Evolutionary conservation across 2,888 invertebrate species (phyloP).

Genomic region (Agrochola lota): DNA sequence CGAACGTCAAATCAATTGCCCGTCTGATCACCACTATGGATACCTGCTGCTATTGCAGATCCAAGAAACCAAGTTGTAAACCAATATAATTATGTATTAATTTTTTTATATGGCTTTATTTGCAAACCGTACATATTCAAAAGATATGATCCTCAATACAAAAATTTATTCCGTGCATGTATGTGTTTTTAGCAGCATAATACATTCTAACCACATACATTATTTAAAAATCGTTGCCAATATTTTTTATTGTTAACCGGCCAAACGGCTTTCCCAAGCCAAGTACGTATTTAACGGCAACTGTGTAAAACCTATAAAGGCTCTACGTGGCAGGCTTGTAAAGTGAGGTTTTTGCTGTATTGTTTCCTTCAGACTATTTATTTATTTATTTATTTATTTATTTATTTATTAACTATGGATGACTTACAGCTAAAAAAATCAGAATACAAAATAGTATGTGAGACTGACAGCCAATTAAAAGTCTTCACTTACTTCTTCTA

Average conservation of each 20-base stretch:
- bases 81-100: too few relatives aligned
- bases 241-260: conserved; percentile 13
- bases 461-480: too few relatives aligned
- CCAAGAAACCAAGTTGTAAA: not conserved
- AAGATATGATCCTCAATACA: not conserved
- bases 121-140: not conserved
- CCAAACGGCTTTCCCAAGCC: conserved; percentile 31
- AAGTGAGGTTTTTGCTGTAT: conserved; percentile 7
- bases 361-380: conserved; percentile 8
- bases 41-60: too few relatives aligned
- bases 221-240: conserved; percentile 18
- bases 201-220: conserved; percentile 15
- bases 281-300: conserved; percentile 31
- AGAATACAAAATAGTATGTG: too few relatives aligned
- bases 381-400: too few relatives aligned
- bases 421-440: too few relatives aligned
- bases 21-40: too few relatives aligned
- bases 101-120: not conserved
- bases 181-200: not conserved
- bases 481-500: too few relatives aligned
- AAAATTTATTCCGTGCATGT: not conserved
- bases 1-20: too few relatives aligned
- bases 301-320: conserved; percentile 40
- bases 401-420: too few relatives aligned
- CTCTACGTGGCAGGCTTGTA: conserved; percentile 33